These are phyloP conservation scores for Mirza zaza DNA, from an alignment of 2,113 vertebrate species.

Conservation along the genomic window DNA sequence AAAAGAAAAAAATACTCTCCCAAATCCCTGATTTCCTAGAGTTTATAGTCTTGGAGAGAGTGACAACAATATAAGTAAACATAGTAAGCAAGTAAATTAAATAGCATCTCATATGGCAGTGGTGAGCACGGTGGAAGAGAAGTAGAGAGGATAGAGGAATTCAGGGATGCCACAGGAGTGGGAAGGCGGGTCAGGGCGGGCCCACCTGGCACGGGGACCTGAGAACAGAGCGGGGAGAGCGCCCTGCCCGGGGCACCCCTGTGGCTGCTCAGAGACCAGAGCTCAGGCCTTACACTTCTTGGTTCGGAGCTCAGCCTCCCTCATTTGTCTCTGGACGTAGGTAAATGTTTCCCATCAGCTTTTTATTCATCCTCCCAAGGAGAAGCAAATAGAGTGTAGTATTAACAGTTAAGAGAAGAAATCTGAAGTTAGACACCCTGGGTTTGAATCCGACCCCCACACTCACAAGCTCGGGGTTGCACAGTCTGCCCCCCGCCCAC, in stretches of 20 bases:
- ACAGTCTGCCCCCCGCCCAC: background rate
- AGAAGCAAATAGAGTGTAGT: background rate
- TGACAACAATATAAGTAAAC: background rate
- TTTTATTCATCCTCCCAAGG: background rate
- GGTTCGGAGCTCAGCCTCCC: background rate
- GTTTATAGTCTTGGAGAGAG: background rate
- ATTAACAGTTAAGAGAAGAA: background rate
- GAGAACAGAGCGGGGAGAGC: rapidly evolving
- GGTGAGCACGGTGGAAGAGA: no score
- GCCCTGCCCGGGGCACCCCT: rapidly evolving
- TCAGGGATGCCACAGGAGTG: background rate
- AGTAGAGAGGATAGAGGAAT: background rate
- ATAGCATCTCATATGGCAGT: background rate
- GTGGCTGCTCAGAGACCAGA: background rate
- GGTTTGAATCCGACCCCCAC: background rate
- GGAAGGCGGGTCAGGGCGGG: background rate
- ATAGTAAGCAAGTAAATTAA: background rate
- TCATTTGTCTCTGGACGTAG: background rate
- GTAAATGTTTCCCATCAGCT: background rate
- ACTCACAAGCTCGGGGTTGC: no score
- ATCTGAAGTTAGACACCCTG: background rate
- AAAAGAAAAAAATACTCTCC: background rate
- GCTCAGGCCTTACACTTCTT: background rate
- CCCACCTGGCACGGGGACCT: no score
- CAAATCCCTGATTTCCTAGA: background rate